A percentile compares a stretch with the other conserved stretches of the same genome.
Evolutionary conservation across 2,113 vertebrate genomes (phyloP).

Genomic region (Mormoops blainvillei): DNA sequence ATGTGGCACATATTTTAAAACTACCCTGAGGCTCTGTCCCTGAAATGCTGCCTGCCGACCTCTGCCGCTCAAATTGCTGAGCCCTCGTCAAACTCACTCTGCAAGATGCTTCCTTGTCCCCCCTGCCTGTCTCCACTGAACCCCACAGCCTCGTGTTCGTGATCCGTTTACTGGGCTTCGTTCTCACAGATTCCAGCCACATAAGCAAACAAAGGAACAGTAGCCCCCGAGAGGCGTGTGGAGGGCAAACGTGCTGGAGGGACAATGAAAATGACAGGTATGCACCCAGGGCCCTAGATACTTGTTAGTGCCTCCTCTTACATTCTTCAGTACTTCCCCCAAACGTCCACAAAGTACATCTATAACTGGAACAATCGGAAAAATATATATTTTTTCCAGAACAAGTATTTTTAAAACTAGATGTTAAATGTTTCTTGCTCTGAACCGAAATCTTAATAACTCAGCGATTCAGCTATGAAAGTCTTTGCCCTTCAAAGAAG

Average conservation of each 20-base stretch:
- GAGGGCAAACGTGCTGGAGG: neutral
- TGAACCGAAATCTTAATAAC: neutral
- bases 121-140: fast-evolving
- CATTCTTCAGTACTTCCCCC: neutral
- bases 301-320: neutral
- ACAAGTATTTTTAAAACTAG: neutral
- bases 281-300: no score
- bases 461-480: neutral
- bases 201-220: neutral
- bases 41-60: neutral
- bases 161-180: fast-evolving
- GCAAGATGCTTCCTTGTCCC: neutral
- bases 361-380: neutral
- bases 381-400: neutral
- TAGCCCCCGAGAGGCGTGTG: neutral
- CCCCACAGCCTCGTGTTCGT: neutral
- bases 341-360: neutral
- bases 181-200: neutral
- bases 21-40: neutral
- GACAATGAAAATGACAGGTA: no score
- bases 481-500: neutral
- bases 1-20: neutral
- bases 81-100: neutral
- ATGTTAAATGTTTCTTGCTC: neutral
- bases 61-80: neutral